A percentile compares a stretch with the other conserved stretches of the same genome.
These are phyloP conservation scores for Thereuonema tuberculata DNA, from an alignment of 1,140 invertebrate species.

Conservation along the genomic window DNA sequence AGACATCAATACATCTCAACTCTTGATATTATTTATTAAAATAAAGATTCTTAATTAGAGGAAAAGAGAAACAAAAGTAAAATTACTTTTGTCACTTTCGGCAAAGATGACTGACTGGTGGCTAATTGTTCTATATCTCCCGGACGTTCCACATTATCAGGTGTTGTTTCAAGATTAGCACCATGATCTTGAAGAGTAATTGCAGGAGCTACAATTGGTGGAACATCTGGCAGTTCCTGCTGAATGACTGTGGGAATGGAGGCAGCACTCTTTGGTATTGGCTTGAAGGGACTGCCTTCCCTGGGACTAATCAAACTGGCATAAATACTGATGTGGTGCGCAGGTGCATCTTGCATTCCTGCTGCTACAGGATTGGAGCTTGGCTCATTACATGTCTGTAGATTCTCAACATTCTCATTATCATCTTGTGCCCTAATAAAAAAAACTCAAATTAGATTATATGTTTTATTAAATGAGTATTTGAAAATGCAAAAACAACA, in stretches of 20 bases:
- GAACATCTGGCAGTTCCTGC: not conserved
- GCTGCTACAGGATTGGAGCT: not conserved
- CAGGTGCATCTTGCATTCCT: not conserved
- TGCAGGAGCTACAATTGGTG: not conserved
- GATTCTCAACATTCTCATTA: not conserved
- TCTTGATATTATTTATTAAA: no score
- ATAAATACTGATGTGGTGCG: not conserved
- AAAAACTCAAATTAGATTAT: not conserved
- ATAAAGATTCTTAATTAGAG: no score
- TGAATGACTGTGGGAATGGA: slow-evolving; percentile 12
- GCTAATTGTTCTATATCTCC: slow-evolving; percentile 24
- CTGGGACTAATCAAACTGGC: slow-evolving; percentile 11
- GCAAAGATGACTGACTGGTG: no score
- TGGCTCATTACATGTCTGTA: not conserved
- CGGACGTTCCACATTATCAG: slow-evolving; percentile 16
- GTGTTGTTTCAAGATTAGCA: slow-evolving; percentile 19
- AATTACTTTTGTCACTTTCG: no score
- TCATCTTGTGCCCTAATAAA: not conserved
- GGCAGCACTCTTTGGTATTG: slow-evolving; percentile 9
- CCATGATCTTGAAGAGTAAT: slow-evolving; percentile 9
- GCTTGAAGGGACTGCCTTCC: slow-evolving; percentile 19
- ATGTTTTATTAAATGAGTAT: no score
- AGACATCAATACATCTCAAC: no score
- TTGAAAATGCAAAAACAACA: no score
- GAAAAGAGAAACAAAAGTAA: no score